These are phyloP conservation scores for Sitodiplosis mosellana DNA, from an alignment of 1,140 invertebrate genomes.

Conservation along the genomic window DNA sequence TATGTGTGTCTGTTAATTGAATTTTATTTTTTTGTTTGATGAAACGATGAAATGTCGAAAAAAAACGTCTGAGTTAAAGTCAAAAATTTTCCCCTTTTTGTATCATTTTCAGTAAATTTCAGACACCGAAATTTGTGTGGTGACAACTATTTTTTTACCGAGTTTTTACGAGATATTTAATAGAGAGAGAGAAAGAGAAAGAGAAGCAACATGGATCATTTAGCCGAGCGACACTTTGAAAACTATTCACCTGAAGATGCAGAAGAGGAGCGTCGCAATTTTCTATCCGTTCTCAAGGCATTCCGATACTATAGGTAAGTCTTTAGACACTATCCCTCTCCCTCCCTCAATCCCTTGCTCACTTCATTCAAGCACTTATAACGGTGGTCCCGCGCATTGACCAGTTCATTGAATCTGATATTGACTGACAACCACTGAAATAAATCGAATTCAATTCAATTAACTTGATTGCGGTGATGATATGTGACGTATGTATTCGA, in stretches of 20 bases:
- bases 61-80: too few species aligned
- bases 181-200: neutral
- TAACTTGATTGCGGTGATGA: conserved; percentile 19
- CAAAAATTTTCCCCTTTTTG: too few species aligned
- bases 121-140: too few species aligned
- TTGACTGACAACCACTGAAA: conserved; percentile 1
- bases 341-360: neutral
- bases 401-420: too few species aligned
- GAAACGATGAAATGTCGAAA: too few species aligned
- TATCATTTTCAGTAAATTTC: too few species aligned
- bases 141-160: too few species aligned
- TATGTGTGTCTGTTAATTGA: too few species aligned
- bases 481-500: neutral
- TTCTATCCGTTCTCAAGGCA: conserved; percentile 55
- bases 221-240: neutral
- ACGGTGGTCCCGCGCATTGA: conserved; percentile 8
- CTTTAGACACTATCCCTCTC: neutral
- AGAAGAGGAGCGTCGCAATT: conserved; percentile 55
- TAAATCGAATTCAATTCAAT: conserved; percentile 7
- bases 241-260: conserved; percentile 29
- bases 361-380: conserved; percentile 5
- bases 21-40: too few species aligned
- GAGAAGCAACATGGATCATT: neutral
- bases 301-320: conserved; percentile 65
- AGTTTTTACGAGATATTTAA: too few species aligned